Base-by-base conservation (phyloP, 92 coral and sea anemone genomes). In the Pocillopora meandrina region DNA sequence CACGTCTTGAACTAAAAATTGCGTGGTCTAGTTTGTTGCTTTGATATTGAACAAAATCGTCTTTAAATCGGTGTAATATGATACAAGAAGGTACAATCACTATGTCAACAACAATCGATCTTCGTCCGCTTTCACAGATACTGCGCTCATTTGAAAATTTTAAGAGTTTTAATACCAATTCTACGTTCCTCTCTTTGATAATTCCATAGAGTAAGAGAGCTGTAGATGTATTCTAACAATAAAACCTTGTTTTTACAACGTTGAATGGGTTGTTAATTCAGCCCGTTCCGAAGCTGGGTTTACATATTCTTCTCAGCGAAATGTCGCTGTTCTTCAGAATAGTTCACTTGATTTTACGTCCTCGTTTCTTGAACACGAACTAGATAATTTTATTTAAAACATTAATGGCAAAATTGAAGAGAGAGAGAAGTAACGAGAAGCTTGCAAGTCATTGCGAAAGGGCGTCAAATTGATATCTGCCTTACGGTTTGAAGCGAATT, bases 11-110 rank as follows among this genome's bases (percentile, higher is more conserved):
- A 20, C 33, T 20, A 33, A 35, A 33, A 69, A 69, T 33, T 34
- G 52, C 74, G 5, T 17, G 74, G n/a, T 35, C 33, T 69, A 42
- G 52, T 42, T 42, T 42, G 52, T 35, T 34, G 70, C 9, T 12
- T 10, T 19, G 68, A 64, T 64, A 64, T 64, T 69, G 74, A 69
- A 33, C 0, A 3, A 17, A 8, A 69, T 34, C 19, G 18, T 66
- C 20, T 55, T 4, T 49, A 74, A 23, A 8, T 1, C 18, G 12
- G 23, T 81, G 85, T 81, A 81, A 81, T 33, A 16, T 59, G 85
- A 81, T 81, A 81, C 84, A 80, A 9, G 49, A 31, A 16, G 35
- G 15, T 9, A 34, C 18, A 19, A 4, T n/a, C 70, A 5, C 36
- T 17, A 31, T 55, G 75, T 66, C 15, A 26, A 80, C 84, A 66